phyloP scores from a whole-genome alignment of 2,888 invertebrate species.

The Eupithecia exiguata region DNA sequence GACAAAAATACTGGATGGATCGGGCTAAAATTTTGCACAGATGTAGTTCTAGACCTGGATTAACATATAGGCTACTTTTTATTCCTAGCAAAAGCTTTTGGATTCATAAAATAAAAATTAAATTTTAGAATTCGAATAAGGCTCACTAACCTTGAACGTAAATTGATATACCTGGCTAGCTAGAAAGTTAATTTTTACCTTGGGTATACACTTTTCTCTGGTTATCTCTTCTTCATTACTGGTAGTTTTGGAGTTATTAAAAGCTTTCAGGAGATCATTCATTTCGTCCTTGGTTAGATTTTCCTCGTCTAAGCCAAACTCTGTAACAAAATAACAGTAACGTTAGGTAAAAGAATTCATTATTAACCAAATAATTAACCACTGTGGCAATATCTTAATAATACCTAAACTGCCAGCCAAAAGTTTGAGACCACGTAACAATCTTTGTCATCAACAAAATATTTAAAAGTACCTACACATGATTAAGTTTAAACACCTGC shows the following conservation, averaged over 20 bases:
- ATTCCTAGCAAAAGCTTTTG: not conserved
- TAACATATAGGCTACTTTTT: not conserved
- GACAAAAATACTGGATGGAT: not conserved
- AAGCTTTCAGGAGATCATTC: constrained; percentile 73
- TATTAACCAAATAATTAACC: not conserved
- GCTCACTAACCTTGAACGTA: not conserved
- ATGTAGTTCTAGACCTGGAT: not conserved
- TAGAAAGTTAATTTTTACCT: constrained; percentile 10
- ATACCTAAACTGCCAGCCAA: no score
- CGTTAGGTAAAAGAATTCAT: not conserved
- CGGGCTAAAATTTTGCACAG: not conserved
- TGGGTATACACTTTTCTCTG: constrained; percentile 54
- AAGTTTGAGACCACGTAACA: no score
- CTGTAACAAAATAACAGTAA: constrained; percentile 51
- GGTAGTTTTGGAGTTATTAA: constrained; percentile 74
- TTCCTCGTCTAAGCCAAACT: constrained; percentile 77
- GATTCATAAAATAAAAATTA: not conserved
- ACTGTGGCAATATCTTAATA: no score
- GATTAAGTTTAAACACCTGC: not conserved
- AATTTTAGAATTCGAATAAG: not conserved
- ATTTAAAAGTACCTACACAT: no score
- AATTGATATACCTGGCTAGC: not conserved
- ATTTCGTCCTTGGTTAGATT: constrained; percentile 78
- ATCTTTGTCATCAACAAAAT: no score
- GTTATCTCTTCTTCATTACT: constrained; percentile 66